A percentile compares a stretch with the other conserved stretches of the same genome.
Conservation (phyloP, 2,888 invertebrate genomes). For the Tetranychus truncatus region DNA sequence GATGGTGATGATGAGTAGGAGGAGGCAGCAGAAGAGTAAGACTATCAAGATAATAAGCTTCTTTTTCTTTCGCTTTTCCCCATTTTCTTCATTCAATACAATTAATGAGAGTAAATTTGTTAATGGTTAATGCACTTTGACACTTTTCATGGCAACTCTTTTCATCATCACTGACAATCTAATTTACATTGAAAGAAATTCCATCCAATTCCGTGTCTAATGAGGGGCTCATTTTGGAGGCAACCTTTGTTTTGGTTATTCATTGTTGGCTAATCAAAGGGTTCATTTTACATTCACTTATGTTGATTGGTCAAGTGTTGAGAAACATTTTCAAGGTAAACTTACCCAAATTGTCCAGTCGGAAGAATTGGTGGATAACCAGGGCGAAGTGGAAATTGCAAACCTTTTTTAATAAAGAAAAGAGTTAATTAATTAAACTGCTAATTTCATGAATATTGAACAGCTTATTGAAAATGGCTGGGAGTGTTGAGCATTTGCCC, state of each 20-base stretch:
- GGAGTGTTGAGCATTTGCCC: too few species aligned
- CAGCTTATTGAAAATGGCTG: too few species aligned
- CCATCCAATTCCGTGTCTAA: not conserved
- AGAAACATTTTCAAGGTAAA: not conserved
- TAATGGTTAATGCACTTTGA: not conserved
- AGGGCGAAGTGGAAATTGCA: slow-evolving; percentile 7
- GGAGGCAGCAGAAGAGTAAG: too few species aligned
- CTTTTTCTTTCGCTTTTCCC: too few species aligned
- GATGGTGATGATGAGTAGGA: too few species aligned
- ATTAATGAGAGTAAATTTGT: too few species aligned
- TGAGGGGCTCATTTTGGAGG: too few species aligned
- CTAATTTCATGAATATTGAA: not conserved
- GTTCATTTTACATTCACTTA: not conserved
- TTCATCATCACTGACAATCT: not conserved
- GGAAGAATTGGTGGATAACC: slow-evolving; percentile 9
- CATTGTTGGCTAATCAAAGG: too few species aligned
- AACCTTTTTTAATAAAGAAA: not conserved
- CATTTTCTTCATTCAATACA: too few species aligned
- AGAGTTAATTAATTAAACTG: not conserved
- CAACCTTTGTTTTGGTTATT: too few species aligned
- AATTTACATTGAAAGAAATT: not conserved
- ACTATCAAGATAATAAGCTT: too few species aligned
- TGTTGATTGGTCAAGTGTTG: not conserved
- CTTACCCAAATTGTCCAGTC: slow-evolving; percentile 2
- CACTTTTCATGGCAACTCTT: not conserved